phyloP scores from a whole-genome alignment of 2,888 invertebrate species.

The Orchesella flavescens region DNA sequence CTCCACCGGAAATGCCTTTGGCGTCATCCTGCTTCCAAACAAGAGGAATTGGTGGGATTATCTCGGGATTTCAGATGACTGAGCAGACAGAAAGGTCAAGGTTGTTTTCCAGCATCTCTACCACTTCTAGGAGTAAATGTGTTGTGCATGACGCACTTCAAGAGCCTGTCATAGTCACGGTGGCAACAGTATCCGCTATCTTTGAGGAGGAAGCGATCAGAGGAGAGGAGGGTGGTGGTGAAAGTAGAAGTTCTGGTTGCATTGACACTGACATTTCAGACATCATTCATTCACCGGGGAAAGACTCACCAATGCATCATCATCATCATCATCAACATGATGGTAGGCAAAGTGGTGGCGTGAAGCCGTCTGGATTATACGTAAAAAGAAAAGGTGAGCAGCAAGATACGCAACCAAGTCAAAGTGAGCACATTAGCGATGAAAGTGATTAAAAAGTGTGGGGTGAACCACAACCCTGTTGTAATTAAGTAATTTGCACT shows the following conservation, averaged over 20 bases:
- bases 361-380: too few relatives aligned
- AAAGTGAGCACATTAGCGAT: too few relatives aligned
- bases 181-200: slow-evolving; percentile 46
- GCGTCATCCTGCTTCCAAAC: not conserved
- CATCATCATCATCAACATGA: too few relatives aligned
- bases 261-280: slow-evolving; percentile 47
- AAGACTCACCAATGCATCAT: not conserved
- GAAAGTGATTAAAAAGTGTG: too few relatives aligned
- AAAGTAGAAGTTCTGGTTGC: slow-evolving; percentile 11
- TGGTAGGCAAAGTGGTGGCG: too few relatives aligned
- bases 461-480: too few relatives aligned
- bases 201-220: slow-evolving; percentile 8
- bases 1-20: not conserved
- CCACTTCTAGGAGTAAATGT: slow-evolving; percentile 21
- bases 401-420: too few relatives aligned
- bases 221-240: not conserved
- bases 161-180: slow-evolving; percentile 54
- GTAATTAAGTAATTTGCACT: too few relatives aligned
- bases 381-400: too few relatives aligned
- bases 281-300: slow-evolving; percentile 44
- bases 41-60: too few relatives aligned
- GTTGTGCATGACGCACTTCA: slow-evolving; percentile 9
- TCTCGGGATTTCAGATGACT: too few relatives aligned
- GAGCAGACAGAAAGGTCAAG: not conserved
- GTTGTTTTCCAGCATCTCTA: not conserved